phyloP scores from a whole-genome alignment of 2,797 vertebrate species.

The Danio choprae region DNA sequence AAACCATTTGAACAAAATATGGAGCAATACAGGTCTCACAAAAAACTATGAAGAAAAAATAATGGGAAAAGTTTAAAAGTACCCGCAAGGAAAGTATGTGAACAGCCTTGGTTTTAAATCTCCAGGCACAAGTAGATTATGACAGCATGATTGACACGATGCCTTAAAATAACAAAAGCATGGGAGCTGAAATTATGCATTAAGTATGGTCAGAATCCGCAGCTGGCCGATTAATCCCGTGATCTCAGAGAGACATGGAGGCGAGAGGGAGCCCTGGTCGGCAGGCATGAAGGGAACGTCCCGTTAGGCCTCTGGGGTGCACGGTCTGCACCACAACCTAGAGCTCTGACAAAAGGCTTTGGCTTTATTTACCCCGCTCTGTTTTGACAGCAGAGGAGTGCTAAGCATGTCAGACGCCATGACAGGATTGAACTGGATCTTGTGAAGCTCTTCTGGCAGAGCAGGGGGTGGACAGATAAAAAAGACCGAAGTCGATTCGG shows the following conservation, averaged over 20 bases:
- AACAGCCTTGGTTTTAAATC: background rate
- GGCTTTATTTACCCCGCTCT: constrained; percentile 63
- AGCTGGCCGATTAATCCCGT: constrained; percentile 57
- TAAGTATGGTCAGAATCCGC: constrained; percentile 34
- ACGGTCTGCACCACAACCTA: constrained; percentile 28
- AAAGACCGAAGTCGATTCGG: background rate
- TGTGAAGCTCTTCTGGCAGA: constrained; percentile 37
- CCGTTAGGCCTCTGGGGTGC: constrained; percentile 35
- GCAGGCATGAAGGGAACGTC: constrained; percentile 55
- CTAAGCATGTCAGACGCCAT: constrained; percentile 56
- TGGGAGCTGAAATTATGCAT: constrained; percentile 23
- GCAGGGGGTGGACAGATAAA: constrained; percentile 2
- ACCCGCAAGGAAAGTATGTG: background rate
- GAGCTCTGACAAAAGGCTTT: constrained; percentile 50
- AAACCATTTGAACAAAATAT: background rate
- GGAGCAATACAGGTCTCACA: background rate
- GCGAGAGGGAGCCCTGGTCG: constrained; percentile 48
- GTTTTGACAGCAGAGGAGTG: constrained; percentile 63
- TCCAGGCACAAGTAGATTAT: constrained; percentile 7
- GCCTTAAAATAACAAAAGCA: constrained; percentile 55
- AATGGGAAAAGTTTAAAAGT: background rate
- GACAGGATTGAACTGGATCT: constrained; percentile 50
- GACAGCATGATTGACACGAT: background rate
- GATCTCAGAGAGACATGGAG: constrained; percentile 46
- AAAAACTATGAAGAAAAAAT: background rate